A percentile compares a stretch with the other conserved stretches of the same genome.
phyloP scores from a whole-genome alignment of 37 sponge, comb jelly and placozoan species.

The Beroe forskalii region DNA sequence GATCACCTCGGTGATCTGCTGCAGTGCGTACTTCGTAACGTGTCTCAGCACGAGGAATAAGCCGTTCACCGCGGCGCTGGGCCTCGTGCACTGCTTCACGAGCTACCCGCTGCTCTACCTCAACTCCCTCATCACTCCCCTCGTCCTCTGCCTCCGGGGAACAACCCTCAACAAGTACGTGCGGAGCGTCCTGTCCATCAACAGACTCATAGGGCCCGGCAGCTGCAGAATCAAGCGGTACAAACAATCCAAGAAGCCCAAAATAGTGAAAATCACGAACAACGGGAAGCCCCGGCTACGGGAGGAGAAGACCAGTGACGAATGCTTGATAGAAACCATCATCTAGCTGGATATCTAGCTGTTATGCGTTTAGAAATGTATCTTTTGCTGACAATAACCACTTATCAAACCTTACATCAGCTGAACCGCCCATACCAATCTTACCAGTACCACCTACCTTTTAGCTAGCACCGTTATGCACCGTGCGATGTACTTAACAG shows the following conservation, averaged over 20 bases:
- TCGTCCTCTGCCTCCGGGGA: slow-evolving; percentile 10
- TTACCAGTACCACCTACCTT: no score
- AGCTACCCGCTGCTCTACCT: slow-evolving; percentile 32
- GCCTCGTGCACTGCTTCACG: not conserved
- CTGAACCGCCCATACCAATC: no score
- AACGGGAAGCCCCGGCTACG: not conserved
- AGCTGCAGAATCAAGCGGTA: not conserved
- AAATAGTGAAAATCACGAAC: not conserved
- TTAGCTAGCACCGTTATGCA: no score
- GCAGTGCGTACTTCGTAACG: not conserved
- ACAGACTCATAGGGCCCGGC: not conserved
- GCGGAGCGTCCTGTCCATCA: not conserved
- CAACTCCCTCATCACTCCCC: slow-evolving; percentile 9
- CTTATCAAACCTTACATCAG: no score
- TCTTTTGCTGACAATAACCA: no score
- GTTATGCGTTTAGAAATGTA: not conserved
- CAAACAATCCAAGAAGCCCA: not conserved
- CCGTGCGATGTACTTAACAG: no score
- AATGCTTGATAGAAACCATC: not conserved
- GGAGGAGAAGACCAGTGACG: not conserved
- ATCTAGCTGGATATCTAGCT: not conserved
- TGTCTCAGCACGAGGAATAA: not conserved
- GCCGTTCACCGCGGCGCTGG: not conserved
- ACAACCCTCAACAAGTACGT: slow-evolving; percentile 13
- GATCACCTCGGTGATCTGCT: not conserved